Percentiles rank a stretch among this genome's conserved stretches.
Conservation (phyloP, 2,888 invertebrate species). For the Nymphalis c-album region DNA sequence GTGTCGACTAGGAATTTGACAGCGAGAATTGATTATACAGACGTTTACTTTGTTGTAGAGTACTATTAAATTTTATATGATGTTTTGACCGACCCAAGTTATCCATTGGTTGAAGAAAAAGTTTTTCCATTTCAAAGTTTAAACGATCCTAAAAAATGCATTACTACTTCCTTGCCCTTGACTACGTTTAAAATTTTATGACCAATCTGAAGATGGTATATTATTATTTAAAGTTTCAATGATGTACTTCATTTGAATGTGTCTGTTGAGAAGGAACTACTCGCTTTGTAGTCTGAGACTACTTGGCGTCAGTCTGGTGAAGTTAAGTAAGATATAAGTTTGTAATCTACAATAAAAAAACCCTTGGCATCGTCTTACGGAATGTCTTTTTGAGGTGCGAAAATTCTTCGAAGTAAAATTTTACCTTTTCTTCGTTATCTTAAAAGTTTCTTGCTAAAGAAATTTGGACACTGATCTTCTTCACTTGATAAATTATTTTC, state of each 20-base stretch:
- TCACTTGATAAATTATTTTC: slow-evolving; percentile 8
- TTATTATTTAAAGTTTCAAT: slow-evolving; percentile 18
- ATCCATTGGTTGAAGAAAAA: not conserved
- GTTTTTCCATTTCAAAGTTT: slow-evolving; percentile 1
- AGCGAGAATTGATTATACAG: too few species aligned
- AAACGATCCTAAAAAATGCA: not conserved
- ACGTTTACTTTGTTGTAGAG: too few species aligned
- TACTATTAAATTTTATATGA: too few species aligned
- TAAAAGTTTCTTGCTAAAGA: slow-evolving; percentile 10
- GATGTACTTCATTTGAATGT: slow-evolving; percentile 18
- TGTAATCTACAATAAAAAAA: slow-evolving; percentile 23
- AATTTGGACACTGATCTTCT: slow-evolving; percentile 12
- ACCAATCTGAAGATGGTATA: not conserved
- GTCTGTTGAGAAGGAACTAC: slow-evolving; percentile 21
- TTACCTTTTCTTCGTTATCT: not conserved
- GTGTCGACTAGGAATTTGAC: too few species aligned
- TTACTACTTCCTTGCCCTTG: not conserved
- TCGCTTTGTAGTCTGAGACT: slow-evolving; percentile 20
- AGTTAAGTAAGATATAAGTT: slow-evolving; percentile 26
- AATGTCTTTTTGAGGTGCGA: slow-evolving; percentile 17
- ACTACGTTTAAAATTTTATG: not conserved
- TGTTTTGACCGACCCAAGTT: not conserved
- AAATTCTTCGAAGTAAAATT: slow-evolving; percentile 15
- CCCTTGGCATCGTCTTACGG: slow-evolving; percentile 19
- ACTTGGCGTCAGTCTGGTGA: slow-evolving; percentile 22